Conservation (phyloP, 2,888 invertebrate species). For the Lithodes maja region DNA sequence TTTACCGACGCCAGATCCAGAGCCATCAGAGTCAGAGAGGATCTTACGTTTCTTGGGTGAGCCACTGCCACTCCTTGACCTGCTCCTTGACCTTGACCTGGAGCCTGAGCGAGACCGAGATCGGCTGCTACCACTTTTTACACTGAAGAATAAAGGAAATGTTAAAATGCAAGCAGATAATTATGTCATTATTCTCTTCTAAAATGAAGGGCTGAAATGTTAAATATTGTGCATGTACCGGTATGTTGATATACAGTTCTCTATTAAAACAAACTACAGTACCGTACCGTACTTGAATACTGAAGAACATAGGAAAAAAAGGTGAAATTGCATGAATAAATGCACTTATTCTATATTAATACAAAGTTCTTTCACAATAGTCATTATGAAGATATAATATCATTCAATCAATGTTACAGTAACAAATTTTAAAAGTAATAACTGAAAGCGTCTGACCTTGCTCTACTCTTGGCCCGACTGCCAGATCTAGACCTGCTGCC, state of each 20-base stretch:
- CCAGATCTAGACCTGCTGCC: constrained; percentile 44
- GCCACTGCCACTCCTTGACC: constrained; percentile 18
- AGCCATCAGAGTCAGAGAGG: constrained; percentile 27
- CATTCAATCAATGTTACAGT: too few species aligned
- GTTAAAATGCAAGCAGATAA: neutral
- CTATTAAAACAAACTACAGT: too few species aligned
- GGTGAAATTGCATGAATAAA: neutral
- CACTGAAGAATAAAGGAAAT: constrained; percentile 3
- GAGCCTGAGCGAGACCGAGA: constrained; percentile 12
- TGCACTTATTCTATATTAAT: constrained; percentile 5
- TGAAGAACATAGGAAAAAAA: neutral
- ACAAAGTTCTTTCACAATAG: neutral
- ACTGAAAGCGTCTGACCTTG: constrained; percentile 33
- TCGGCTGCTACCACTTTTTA: constrained; percentile 30
- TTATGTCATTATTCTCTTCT: too few species aligned
- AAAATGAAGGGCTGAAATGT: too few species aligned
- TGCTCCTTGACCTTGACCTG: constrained; percentile 13
- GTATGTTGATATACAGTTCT: too few species aligned
- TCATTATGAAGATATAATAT: too few species aligned
- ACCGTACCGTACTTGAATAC: too few species aligned
- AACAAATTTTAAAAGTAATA: too few species aligned
- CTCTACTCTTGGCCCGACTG: constrained; percentile 40
- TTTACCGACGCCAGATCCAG: constrained; percentile 15
- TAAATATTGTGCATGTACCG: too few species aligned
- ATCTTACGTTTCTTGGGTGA: constrained; percentile 37